These are phyloP conservation scores for Cybosia mesomella DNA, from an alignment of 2,888 invertebrate genomes.

Conservation along the genomic window DNA sequence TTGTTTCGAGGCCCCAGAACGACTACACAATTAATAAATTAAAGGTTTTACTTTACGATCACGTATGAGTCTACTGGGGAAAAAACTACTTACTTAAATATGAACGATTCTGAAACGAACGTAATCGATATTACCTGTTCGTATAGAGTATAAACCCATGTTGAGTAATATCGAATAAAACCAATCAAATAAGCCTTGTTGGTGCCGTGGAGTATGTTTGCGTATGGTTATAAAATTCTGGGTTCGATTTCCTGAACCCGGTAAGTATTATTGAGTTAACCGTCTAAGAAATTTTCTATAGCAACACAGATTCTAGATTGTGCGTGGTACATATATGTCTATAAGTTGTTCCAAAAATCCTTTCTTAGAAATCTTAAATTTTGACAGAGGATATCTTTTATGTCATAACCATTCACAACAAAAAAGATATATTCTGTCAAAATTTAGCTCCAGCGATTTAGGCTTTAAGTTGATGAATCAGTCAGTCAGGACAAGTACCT, in stretches of 20 bases:
- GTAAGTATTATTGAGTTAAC: too few species aligned
- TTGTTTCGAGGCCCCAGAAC: slow-evolving; percentile 47
- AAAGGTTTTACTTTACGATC: slow-evolving; percentile 50
- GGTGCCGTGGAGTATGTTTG: neutral
- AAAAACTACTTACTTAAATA: slow-evolving; percentile 29
- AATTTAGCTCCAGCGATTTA: neutral
- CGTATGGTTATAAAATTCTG: neutral
- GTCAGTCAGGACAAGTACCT: neutral
- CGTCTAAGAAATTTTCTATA: neutral
- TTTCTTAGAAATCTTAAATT: too few species aligned
- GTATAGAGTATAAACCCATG: neutral
- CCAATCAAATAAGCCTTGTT: neutral
- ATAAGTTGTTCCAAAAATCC: too few species aligned
- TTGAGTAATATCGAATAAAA: too few species aligned
- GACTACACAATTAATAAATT: slow-evolving; percentile 46
- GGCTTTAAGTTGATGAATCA: neutral
- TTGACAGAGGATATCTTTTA: too few species aligned
- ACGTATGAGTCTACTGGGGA: slow-evolving; percentile 41
- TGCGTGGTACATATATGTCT: neutral
- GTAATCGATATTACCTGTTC: slow-evolving; percentile 18
- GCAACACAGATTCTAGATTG: neutral
- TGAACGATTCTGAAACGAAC: slow-evolving; percentile 27
- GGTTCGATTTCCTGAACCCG: neutral
- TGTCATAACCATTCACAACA: too few species aligned
- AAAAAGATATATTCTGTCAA: neutral